Conservation (phyloP, 2,888 invertebrate species). For the Tiliacea citrago region DNA sequence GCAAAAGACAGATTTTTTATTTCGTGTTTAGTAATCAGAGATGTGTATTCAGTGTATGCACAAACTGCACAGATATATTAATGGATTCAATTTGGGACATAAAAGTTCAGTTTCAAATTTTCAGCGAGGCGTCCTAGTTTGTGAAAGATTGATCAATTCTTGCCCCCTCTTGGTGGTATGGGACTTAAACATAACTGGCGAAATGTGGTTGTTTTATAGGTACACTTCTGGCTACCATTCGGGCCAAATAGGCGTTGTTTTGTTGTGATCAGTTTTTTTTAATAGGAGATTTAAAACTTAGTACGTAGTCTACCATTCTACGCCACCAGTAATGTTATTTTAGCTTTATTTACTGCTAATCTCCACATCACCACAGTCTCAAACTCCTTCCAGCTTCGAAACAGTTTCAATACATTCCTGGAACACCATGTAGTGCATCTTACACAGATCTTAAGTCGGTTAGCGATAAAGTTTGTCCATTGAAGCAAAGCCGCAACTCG, state of each 20-base stretch:
- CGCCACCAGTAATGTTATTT: neutral
- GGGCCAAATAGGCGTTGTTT: no score
- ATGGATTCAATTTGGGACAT: no score
- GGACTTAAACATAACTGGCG: no score
- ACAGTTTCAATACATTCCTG: slow-evolving; percentile 49
- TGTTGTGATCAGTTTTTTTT: neutral
- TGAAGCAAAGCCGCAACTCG: slow-evolving; percentile 78
- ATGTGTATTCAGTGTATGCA: neutral
- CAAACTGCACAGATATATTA: no score
- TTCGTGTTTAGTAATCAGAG: neutral
- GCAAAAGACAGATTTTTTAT: slow-evolving; percentile 30
- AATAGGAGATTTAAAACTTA: neutral
- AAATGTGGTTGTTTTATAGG: no score
- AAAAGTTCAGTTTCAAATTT: no score
- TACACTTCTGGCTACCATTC: no score
- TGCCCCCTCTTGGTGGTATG: no score
- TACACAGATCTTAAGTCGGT: slow-evolving; percentile 72
- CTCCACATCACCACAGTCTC: slow-evolving; percentile 1
- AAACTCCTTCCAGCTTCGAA: slow-evolving; percentile 20
- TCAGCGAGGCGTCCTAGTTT: no score
- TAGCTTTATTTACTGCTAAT: slow-evolving; percentile 22
- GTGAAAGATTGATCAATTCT: no score
- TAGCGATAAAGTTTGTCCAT: slow-evolving; percentile 81
- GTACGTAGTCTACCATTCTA: neutral
- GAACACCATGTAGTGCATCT: slow-evolving; percentile 43